Base-by-base conservation (phyloP, 2,797 vertebrate species). In the Poeciliopsis presidionis region DNA sequence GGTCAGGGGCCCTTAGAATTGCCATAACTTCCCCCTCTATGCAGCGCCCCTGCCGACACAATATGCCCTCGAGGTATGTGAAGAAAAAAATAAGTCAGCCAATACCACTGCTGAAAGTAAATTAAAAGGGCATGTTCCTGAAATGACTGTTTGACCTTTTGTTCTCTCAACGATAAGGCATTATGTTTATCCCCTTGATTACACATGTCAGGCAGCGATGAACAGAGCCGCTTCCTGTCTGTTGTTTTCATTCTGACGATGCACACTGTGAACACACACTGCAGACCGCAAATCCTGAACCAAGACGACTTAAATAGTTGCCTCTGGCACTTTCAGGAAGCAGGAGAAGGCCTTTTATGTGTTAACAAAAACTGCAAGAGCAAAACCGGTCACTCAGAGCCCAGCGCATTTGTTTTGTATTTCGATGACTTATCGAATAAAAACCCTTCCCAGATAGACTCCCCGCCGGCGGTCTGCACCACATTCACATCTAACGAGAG, bases 61-160 rank as follows among this genome's bases (percentile, higher is more conserved):
- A 76, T 82, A 76, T 78, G 51, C 82, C 75, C 72, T 1, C 3
- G 53, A 75, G 88, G 28, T 22, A 53, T 7, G 7, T 43, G 47
- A 2, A 49, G 7, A 49, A 49, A 88, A 85, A 41, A 61, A 88
- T 83, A 83, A 77, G 82, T 85, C 80, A 78, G 53, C 51, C 41
- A 28, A 65, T 81, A 57, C 78, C 82, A 71, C 67, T 30, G 33
- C 51, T 71, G 75, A 75, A 81, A 84, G 81, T 76, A 76, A 69
- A 87, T 87, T 74, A 46, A 79, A 87, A 76, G 72, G 46, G 49
- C 75, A 73, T 75, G 72, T 71, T 81, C 61, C 74, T 65, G 47
- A 85, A 81, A 86, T 76, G 85, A 82, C 84, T 73, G 47, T 77
- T 74, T 88, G 82, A 92, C 87, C 89, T 92, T 91, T 88, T 86